Percentiles rank a stretch among this genome's conserved stretches.
These are phyloP conservation scores for Minunthozetes semirufus DNA, from an alignment of 2,888 invertebrate species.

Conservation along the genomic window DNA sequence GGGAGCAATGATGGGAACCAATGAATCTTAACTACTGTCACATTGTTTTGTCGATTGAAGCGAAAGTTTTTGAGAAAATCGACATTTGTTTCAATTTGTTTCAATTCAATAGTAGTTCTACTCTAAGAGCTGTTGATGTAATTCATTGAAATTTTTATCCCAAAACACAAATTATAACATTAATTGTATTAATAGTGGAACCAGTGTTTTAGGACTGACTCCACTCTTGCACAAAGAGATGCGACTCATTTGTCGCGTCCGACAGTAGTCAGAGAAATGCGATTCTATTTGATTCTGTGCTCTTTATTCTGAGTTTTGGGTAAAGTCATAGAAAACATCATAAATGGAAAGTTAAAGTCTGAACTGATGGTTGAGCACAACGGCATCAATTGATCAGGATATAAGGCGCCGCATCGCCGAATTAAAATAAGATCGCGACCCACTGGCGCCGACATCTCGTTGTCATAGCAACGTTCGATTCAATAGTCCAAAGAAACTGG, in stretches of 20 bases:
- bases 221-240: neutral
- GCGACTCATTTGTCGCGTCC: conserved; percentile 9
- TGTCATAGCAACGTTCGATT: conserved; percentile 2
- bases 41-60: conserved; percentile 26
- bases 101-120: too few relatives aligned
- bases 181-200: neutral
- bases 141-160: conserved; percentile 19
- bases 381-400: conserved; percentile 31
- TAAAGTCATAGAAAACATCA: neutral
- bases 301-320: neutral
- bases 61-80: conserved; percentile 11
- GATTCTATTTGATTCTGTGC: neutral
- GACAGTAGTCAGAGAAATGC: conserved; percentile 18
- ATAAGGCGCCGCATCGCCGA: conserved; percentile 28
- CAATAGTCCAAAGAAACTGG: neutral
- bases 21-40: conserved; percentile 31
- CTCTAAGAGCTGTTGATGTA: conserved; percentile 17
- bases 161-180: neutral
- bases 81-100: conserved; percentile 20
- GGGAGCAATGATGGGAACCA: neutral
- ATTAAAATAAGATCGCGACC: conserved; percentile 31
- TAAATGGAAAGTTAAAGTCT: neutral
- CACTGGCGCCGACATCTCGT: conserved; percentile 11
- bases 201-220: neutral
- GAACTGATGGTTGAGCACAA: neutral